A percentile compares a stretch with the other conserved stretches of the same genome.
These are phyloP conservation scores for Ischnus inquisitorius DNA, from an alignment of 2,888 invertebrate species.

Conservation along the genomic window DNA sequence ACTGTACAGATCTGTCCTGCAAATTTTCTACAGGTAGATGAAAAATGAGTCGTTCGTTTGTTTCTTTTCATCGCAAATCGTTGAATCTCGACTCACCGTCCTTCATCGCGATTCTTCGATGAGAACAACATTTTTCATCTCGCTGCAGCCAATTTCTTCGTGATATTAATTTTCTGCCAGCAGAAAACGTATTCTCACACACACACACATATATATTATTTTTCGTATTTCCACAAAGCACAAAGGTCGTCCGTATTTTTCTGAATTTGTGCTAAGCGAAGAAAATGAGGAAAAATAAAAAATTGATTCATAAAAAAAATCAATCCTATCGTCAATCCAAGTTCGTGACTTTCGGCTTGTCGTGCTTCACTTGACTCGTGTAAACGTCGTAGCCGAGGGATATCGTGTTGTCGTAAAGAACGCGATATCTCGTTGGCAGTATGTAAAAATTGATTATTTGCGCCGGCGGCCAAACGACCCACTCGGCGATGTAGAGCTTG, in stretches of 20 bases:
- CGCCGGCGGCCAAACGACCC: conserved; percentile 97
- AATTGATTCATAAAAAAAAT: conserved; percentile 39
- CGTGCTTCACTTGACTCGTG: conserved; percentile 92
- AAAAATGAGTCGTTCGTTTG: background rate
- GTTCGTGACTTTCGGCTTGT: conserved; percentile 72
- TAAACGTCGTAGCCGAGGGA: conserved; percentile 95
- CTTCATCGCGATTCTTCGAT: no score
- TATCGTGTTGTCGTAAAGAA: conserved; percentile 94
- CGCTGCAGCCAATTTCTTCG: background rate
- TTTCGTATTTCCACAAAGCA: background rate
- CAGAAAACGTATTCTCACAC: conserved; percentile 29
- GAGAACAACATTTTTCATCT: no score
- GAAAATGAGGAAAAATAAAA: background rate
- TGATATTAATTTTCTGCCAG: conserved; percentile 48
- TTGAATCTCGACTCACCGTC: background rate
- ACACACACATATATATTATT: background rate
- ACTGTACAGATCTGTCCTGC: conserved; percentile 43
- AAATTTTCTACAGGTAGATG: background rate
- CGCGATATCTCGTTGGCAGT: conserved; percentile 92
- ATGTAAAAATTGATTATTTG: conserved; percentile 97
- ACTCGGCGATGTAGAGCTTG: conserved; percentile 94
- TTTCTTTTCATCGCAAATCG: background rate
- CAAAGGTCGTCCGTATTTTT: background rate
- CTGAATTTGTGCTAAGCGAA: background rate
- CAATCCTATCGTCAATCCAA: conserved; percentile 34